phyloP scores from a whole-genome alignment of 2,113 vertebrate genomes.

The Mesitornis unicolor region DNA sequence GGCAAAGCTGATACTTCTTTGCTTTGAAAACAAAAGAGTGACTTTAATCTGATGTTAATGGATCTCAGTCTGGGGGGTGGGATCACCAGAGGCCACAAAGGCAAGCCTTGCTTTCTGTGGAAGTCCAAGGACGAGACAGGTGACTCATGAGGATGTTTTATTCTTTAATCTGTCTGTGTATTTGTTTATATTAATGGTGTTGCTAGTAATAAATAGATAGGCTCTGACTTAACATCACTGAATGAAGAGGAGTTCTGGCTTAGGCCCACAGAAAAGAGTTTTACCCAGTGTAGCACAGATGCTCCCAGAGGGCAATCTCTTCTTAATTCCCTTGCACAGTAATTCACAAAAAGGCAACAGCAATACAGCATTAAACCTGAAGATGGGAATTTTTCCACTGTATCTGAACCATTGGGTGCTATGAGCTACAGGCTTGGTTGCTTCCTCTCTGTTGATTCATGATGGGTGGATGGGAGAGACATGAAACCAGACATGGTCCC shows the following conservation, averaged over 20 bases:
- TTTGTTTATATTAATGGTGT: background rate
- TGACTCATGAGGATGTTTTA: background rate
- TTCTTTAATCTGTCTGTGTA: background rate
- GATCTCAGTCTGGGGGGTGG: background rate
- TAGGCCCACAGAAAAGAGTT: background rate
- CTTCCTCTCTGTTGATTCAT: background rate
- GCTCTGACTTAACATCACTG: background rate
- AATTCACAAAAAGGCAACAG: background rate
- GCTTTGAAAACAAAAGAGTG: background rate
- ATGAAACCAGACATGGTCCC: background rate
- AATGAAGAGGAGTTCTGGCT: background rate
- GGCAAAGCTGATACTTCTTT: background rate
- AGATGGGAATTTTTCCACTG: background rate
- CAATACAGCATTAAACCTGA: background rate
- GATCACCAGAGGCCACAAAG: background rate
- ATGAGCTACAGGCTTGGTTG: background rate
- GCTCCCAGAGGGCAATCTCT: background rate
- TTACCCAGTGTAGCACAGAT: background rate
- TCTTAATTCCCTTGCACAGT: background rate
- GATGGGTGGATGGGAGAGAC: background rate
- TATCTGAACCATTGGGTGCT: background rate
- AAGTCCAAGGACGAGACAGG: background rate
- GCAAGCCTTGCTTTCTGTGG: background rate
- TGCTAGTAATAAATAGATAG: background rate
- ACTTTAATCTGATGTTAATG: background rate